phyloP scores from a whole-genome alignment of 2,113 vertebrate genomes.

The Psilopogon haemacephalus region DNA sequence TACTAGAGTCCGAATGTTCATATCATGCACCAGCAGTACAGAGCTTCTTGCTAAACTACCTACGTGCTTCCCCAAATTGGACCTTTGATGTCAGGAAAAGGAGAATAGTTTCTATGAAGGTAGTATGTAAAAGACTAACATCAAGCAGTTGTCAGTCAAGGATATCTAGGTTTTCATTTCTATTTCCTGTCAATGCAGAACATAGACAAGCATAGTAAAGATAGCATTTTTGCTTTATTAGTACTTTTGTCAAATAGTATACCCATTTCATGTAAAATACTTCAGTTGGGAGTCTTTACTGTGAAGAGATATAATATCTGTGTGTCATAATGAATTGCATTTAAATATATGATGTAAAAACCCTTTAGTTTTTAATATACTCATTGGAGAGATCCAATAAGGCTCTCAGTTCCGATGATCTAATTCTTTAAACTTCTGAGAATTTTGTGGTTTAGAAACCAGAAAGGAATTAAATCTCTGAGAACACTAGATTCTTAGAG shows the following conservation, averaged over 20 bases:
- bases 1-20: too few relatives aligned
- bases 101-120: background rate
- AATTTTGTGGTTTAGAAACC: background rate
- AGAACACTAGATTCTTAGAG: background rate
- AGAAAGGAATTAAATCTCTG: background rate
- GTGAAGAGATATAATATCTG: background rate
- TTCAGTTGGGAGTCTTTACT: background rate
- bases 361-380: background rate
- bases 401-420: background rate
- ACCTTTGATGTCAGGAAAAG: background rate
- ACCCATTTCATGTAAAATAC: background rate
- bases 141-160: background rate
- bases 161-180: background rate
- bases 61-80: too few relatives aligned
- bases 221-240: background rate
- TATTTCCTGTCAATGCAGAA: background rate
- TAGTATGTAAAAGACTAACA: background rate
- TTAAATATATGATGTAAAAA: background rate
- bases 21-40: too few relatives aligned
- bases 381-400: background rate
- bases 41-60: too few relatives aligned
- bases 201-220: background rate
- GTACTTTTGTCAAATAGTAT: background rate
- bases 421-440: background rate
- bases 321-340: background rate